phyloP scores from a whole-genome alignment of 2,797 vertebrate species.

The Yasuhikotakia modesta region DNA sequence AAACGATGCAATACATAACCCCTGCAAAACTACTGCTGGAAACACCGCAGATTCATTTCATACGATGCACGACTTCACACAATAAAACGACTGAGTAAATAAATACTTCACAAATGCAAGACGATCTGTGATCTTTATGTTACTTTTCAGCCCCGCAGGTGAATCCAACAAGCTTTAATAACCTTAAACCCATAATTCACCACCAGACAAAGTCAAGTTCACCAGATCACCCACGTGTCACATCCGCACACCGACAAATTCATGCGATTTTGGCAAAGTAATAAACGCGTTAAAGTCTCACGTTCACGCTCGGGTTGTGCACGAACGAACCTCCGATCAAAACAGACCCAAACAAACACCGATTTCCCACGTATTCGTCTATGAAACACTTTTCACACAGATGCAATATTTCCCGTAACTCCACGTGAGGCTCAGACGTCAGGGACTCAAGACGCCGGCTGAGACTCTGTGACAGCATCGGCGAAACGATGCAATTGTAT shows the following conservation, averaged over 20 bases:
- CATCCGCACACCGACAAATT: constrained; percentile 33
- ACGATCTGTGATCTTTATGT: not conserved
- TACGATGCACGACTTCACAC: not conserved
- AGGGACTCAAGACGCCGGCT: constrained; percentile 61
- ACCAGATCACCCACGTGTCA: constrained; percentile 62
- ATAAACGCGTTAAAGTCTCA: constrained; percentile 33
- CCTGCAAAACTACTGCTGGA: not conserved
- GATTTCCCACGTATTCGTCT: too few species aligned
- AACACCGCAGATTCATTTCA: not conserved
- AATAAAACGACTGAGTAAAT: not conserved
- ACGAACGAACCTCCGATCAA: not conserved
- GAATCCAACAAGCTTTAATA: not conserved
- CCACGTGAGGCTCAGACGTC: constrained; percentile 77
- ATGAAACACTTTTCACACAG: not conserved
- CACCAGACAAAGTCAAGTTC: constrained; percentile 46
- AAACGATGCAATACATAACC: not conserved
- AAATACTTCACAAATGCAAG: not conserved
- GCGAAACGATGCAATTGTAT: constrained; percentile 41
- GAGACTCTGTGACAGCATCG: constrained; percentile 46
- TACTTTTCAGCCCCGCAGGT: not conserved
- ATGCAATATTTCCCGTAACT: constrained; percentile 65
- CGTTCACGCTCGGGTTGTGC: not conserved
- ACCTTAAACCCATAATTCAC: not conserved
- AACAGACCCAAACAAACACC: too few species aligned
- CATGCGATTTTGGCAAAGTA: constrained; percentile 23